Evolutionary conservation across 2,797 vertebrate genomes (phyloP), one percentile per base, ranked within the genome.

Genomic region (Pangasius macronema): DNA sequence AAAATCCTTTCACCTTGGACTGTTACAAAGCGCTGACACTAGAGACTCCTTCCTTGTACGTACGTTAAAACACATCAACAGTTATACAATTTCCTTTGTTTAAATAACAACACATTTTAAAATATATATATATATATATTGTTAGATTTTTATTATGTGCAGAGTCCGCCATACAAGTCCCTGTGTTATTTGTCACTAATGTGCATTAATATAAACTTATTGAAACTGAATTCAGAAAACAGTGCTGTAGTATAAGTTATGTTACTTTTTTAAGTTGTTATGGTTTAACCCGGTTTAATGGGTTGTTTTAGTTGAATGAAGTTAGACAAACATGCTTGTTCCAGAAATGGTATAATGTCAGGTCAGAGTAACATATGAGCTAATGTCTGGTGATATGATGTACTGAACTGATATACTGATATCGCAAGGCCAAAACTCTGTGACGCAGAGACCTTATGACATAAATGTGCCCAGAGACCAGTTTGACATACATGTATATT

Each of bases 381-480:
- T 42, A 42, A 72, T 27, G 70, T 73, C 70, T 73, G 70, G 39
- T 46, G 39, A 73, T 73, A 73, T 73, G 70, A 46, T 27, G 39
- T 27, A 73, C 39, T 42, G 22, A 42, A 13, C 9, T 46, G 70
- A 72, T 24, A 42, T 72, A 39, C 36, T 42, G 22, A 24, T 46
- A 73, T 46, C 11, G 46, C 70, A 73, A 42, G 39, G 70, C 20
- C 9, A 11, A 72, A 72, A 22, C 68, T 68, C 65, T 18, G 67
- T 36, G 67, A 68, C 39, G 9, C 36, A 5, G 36, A 10, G 70
- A 42, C 39, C 36, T 24, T 9, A 42, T 42, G 42, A 42, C 36
- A 22, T 42, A 72, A 5, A 46, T 46, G 42, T 46, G 42, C 22
- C 36, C 36, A 11, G 36, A 10, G 70, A 42, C 39, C 36, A 18